phyloP scores from a whole-genome alignment of 2,888 invertebrate genomes.

The Lycia hirtaria region DNA sequence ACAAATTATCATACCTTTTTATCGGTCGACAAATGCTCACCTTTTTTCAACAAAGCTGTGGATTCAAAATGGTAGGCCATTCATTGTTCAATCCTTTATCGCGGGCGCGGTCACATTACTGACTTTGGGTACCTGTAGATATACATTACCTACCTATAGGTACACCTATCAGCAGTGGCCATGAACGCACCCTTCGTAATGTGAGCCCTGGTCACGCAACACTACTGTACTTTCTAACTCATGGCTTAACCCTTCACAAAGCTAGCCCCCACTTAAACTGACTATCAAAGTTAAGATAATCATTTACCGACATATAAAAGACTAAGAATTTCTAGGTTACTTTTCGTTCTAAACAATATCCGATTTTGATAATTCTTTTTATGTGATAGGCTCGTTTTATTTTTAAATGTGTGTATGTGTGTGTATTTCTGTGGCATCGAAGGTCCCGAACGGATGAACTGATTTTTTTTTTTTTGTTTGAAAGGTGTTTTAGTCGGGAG shows the following conservation, averaged over 20 bases:
- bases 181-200: slow-evolving; percentile 54
- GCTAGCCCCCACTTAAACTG: slow-evolving; percentile 10
- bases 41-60: slow-evolving; percentile 17
- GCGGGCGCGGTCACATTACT: slow-evolving; percentile 19
- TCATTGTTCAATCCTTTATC: slow-evolving; percentile 28
- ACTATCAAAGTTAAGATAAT: slow-evolving; percentile 11
- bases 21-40: neutral
- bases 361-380: too few relatives aligned
- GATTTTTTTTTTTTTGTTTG: too few relatives aligned
- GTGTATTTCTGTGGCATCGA: too few relatives aligned
- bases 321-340: too few relatives aligned
- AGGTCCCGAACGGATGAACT: too few relatives aligned
- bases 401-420: too few relatives aligned
- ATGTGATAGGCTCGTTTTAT: too few relatives aligned
- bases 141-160: neutral
- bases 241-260: slow-evolving; percentile 13
- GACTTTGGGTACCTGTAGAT: neutral
- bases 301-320: too few relatives aligned
- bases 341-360: too few relatives aligned
- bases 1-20: neutral
- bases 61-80: slow-evolving; percentile 16
- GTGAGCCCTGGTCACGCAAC: slow-evolving; percentile 51
- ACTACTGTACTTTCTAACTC: slow-evolving; percentile 29
- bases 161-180: slow-evolving; percentile 40
- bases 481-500: too few relatives aligned